Conservation (phyloP, 2,113 vertebrate genomes). For the Coregonus clupeaformis region DNA sequence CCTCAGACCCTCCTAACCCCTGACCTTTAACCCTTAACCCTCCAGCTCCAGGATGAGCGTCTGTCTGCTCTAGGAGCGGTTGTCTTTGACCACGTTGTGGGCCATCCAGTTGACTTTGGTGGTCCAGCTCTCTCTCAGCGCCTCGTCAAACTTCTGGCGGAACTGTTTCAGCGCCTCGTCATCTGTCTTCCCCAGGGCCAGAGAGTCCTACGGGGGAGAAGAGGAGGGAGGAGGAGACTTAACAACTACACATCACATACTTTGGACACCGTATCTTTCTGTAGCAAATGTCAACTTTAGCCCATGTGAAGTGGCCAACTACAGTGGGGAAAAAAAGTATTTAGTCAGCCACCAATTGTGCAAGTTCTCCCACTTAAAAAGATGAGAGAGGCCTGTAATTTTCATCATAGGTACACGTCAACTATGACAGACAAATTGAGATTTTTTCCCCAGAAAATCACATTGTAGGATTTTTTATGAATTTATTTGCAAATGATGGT, state of each 20-base stretch:
- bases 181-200: conserved; percentile 94
- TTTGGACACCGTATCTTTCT: neutral
- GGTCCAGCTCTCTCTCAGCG: conserved; percentile 97
- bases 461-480: too few relatives aligned
- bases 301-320: neutral
- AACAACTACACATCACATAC: neutral
- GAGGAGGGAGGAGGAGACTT: neutral
- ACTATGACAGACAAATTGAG: too few relatives aligned
- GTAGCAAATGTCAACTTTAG: neutral
- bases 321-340: too few relatives aligned
- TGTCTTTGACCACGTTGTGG: conserved; percentile 97
- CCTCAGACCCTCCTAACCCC: conserved; percentile 22
- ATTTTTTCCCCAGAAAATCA: too few relatives aligned
- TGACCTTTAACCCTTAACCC: neutral
- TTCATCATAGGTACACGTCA: too few relatives aligned
- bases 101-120: conserved; percentile 99
- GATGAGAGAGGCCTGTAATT: too few relatives aligned
- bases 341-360: too few relatives aligned
- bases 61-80: conserved; percentile 81
- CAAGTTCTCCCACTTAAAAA: too few relatives aligned
- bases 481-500: too few relatives aligned
- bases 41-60: conserved; percentile 3
- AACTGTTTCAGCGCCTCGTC: conserved; percentile 98
- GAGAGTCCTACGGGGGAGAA: conserved; percentile 80
- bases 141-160: conserved; percentile 98